These are phyloP conservation scores for Tragelaphus strepsiceros DNA, from an alignment of 2,113 vertebrate species.

Conservation along the genomic window DNA sequence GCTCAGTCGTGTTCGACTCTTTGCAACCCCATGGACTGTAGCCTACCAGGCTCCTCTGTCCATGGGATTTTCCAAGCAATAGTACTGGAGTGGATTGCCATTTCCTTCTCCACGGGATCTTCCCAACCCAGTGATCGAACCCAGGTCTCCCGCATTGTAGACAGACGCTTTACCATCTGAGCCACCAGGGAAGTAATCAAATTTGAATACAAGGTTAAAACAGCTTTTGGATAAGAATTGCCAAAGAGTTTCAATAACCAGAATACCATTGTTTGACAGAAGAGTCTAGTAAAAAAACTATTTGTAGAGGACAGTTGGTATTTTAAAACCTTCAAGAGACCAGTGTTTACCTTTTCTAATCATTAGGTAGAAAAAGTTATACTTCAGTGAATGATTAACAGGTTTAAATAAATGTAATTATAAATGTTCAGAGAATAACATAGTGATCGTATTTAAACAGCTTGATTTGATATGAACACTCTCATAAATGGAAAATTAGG, in stretches of 20 bases:
- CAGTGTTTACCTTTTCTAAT: constrained; percentile 68
- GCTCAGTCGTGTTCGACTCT: no score
- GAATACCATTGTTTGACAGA: not conserved
- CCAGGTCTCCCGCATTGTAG: no score
- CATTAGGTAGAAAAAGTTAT: constrained; percentile 62
- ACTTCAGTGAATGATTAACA: constrained; percentile 72
- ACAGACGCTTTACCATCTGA: no score
- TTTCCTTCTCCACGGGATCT: no score
- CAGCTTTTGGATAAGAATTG: not conserved
- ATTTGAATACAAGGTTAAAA: constrained; percentile 30
- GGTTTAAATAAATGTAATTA: constrained; percentile 69
- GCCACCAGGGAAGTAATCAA: not conserved
- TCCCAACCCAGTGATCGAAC: no score
- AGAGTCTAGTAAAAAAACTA: not conserved
- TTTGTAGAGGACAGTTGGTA: not conserved
- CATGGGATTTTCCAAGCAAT: no score
- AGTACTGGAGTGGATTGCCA: no score
- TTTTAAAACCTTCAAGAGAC: constrained; percentile 52
- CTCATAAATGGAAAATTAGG: constrained; percentile 44
- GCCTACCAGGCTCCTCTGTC: no score
- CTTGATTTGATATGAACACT: constrained; percentile 52
- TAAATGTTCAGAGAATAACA: constrained; percentile 57
- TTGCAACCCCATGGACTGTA: no score
- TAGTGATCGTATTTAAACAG: constrained; percentile 60
- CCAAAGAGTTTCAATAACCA: not conserved